Evolutionary conservation across 2,113 vertebrate genomes (phyloP).

Genomic region (Colinus virginianus): DNA sequence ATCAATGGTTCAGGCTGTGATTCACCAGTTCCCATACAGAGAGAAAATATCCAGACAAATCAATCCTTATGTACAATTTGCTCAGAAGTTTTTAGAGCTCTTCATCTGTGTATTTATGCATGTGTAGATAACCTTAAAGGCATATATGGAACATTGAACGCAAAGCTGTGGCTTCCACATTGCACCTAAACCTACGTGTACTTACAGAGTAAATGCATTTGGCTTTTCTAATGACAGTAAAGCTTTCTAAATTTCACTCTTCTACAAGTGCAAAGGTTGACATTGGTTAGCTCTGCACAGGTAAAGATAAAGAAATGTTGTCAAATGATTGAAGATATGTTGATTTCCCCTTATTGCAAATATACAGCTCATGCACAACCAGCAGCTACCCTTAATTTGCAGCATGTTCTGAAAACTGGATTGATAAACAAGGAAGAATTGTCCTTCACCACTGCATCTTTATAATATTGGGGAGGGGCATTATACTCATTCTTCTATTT

Average conservation of each 20-base stretch:
- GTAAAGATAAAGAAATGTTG: conserved; percentile 15
- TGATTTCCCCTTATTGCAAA: not conserved
- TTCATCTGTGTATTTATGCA: fast-evolving
- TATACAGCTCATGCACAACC: not conserved
- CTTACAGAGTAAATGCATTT: not conserved
- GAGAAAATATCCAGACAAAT: not conserved
- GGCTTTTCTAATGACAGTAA: not conserved
- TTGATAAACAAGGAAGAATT: conserved; percentile 45
- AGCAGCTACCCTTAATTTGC: not conserved
- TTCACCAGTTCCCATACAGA: not conserved
- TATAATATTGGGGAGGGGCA: conserved; percentile 26
- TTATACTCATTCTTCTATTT: not conserved
- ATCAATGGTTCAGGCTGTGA: too few relatives aligned
- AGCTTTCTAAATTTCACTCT: not conserved
- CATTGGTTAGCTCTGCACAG: not conserved
- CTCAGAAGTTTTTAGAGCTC: not conserved
- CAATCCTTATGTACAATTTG: not conserved
- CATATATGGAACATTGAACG: not conserved
- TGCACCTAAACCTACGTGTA: not conserved
- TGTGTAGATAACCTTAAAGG: not conserved
- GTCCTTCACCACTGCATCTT: conserved; percentile 19
- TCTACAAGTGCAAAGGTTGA: not conserved
- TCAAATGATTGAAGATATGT: conserved; percentile 20
- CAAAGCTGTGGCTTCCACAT: not conserved
- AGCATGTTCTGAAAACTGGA: conserved; percentile 35